Base-by-base conservation (phyloP, 2,113 vertebrate species). In the Burhinus oedicnemus region DNA sequence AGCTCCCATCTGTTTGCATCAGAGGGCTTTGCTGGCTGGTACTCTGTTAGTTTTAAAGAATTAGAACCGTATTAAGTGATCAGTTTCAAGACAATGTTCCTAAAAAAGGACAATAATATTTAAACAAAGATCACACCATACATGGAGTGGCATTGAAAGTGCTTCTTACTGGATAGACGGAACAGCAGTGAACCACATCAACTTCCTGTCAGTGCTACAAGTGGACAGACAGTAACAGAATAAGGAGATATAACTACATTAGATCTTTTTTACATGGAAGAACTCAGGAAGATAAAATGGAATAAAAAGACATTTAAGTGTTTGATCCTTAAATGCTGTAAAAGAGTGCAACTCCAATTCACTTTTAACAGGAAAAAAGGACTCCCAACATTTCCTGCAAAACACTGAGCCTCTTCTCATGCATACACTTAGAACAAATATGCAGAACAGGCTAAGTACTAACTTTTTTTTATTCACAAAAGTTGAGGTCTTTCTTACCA, bases 1-100 rank as follows among this genome's bases (percentile, higher is more conserved):
- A 25, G 49, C 49, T 51, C 49, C 12, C 98, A 99, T 20, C 99
- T 98, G 76, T 99, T 98, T 9, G 98, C 98, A 98, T 99, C 99
- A 38, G 98, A 99, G 9, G 99, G 98, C 64, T 98, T 97, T 6
- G 98, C 98, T 71, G 99, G 92, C 96, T 99, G 98, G 91, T 98
- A 99, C 96, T 99, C 99, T 99, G 97, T 79, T 55, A 36, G 58
- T 32, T 94, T 55, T 94, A 92, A 95, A 93, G 90, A 95, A 62
- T 70, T 61, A 52, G 25, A 66, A 62, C 21, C 21, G n/a, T 45
- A 54, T 26, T 27, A 62, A 58, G 55, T 22, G 29, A 81, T 47
- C 32, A 11, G 38, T 54, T 76, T 90, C 47, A 40, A 26, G 30
- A 45, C 25, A 82, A 76, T 22, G 40, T 8, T 47, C 47, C 69